Percentiles rank a stretch among this genome's conserved stretches.
Evolutionary conservation across 1,140 invertebrate species (phyloP).

Genomic region (Drosophila setifemur): DNA sequence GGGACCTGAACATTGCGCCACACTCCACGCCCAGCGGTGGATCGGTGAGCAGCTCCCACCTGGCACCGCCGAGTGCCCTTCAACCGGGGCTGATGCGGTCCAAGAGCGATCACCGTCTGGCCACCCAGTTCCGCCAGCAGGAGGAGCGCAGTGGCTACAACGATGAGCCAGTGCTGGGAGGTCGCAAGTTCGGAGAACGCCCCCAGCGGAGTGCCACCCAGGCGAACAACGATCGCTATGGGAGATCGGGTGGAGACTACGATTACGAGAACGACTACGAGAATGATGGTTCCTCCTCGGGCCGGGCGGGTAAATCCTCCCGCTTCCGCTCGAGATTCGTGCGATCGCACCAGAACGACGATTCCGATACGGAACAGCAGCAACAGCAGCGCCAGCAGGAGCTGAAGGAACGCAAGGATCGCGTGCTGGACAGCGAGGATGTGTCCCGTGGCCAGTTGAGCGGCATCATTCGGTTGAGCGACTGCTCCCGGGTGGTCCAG

Average conservation of each 20-base stretch:
- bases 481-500: conserved; percentile 94
- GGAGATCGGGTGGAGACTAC: conserved; percentile 85
- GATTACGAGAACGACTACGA: conserved; percentile 87
- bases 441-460: conserved; percentile 93
- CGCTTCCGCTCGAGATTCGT: conserved; percentile 89
- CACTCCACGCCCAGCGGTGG: conserved; percentile 83
- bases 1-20: conserved; percentile 91
- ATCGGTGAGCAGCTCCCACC: conserved; percentile 81
- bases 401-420: conserved; percentile 88
- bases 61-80: conserved; percentile 85
- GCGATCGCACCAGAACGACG: conserved; percentile 86
- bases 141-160: conserved; percentile 87
- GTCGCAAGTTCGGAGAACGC: conserved; percentile 88
- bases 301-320: conserved; percentile 83
- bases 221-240: conserved; percentile 82
- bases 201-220: conserved; percentile 82
- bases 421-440: conserved; percentile 94
- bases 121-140: conserved; percentile 93
- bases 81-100: conserved; percentile 92
- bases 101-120: conserved; percentile 95
- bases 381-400: conserved; percentile 84
- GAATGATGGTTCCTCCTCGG: conserved; percentile 80
- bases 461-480: conserved; percentile 93
- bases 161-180: conserved; percentile 87
- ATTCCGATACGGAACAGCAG: conserved; percentile 87